Evolutionary conservation across 1,140 invertebrate species (phyloP), one percentile per base, ranked within the genome.

Genomic region (Doryteuthis pealeii): DNA sequence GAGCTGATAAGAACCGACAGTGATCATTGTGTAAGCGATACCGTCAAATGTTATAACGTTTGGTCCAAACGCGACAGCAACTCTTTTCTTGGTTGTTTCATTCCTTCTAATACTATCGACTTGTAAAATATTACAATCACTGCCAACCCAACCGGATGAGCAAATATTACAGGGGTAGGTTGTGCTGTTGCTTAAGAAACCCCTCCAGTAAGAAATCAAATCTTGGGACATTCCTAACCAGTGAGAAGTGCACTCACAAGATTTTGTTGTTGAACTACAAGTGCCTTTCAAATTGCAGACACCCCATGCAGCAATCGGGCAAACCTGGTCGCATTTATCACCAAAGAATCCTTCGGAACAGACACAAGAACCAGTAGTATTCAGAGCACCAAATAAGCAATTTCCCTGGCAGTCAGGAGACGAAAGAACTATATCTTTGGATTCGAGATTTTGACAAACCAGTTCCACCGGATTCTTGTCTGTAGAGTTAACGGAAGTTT

Each of bases 1-100:
- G 10, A 80, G 69, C 5, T 71, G 68, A 72, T 81, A 81, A 18
- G 76, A 58, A 33, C 80, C 80, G 18, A 76, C 75, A 3, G 67
- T 54, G 32, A 74, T 77, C 49, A 81, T 70, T 31, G 65, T 49
- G 43, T 77, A 73, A 15, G 74, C 75, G 10, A 74, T 74, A 3
- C 77, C 78, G 45, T 77, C 76, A 15, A 80, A 74, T 30, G 76
- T 79, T 32, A 75, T 80, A 33, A 81, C 54, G 69, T 78, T 77
- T 14, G 70, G 71, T 28, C 76, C 74, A 65, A 76, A 78, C 28
- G 70, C 71, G 28, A 79, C 67, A 18, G 68, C 79, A 43, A 76
- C 69, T 30, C 67, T n/a, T 26, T 49, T 33, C 28, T 12, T 26
- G 14, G 31, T 1, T 26, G 26, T 45, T 43, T 18, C 43, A 40